Percentiles rank a stretch among this genome's conserved stretches.
These are phyloP conservation scores for Aleiodes sp. DNA, from an alignment of 1,140 invertebrate species.

Conservation along the genomic window DNA sequence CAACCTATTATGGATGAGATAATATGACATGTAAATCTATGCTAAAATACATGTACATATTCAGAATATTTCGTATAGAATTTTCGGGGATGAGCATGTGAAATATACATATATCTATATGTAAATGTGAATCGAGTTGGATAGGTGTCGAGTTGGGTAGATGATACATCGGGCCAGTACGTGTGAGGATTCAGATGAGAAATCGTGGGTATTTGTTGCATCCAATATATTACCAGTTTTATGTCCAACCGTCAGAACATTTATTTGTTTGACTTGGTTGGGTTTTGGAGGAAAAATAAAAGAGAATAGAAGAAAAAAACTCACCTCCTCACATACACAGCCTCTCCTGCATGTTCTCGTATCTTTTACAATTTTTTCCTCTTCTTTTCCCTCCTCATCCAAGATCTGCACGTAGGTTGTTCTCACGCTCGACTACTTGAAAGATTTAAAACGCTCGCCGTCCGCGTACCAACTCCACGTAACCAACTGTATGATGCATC, in stretches of 20 bases:
- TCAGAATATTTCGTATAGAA: neutral
- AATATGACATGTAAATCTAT: no score
- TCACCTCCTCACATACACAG: no score
- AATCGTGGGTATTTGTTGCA: conserved; percentile 34
- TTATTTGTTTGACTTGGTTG: conserved; percentile 33
- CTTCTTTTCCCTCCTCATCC: no score
- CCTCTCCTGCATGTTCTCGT: no score
- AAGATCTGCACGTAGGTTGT: conserved; percentile 23
- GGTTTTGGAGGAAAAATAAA: neutral
- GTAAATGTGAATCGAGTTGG: conserved; percentile 25
- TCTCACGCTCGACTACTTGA: conserved; percentile 28
- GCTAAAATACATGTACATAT: no score
- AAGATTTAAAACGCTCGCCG: conserved; percentile 25
- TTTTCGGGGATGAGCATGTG: neutral
- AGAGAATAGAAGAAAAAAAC: conserved; percentile 20
- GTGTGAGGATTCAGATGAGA: conserved; percentile 37
- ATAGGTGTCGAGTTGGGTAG: conserved; percentile 21
- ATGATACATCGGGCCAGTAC: conserved; percentile 30
- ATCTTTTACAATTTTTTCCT: no score
- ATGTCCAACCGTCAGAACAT: conserved; percentile 36
- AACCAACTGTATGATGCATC: no score
- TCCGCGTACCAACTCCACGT: no score
- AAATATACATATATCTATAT: conserved; percentile 29
- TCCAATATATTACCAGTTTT: conserved; percentile 37
- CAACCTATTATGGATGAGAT: no score